Conservation (phyloP, 2,888 invertebrate species). For the Mythimna ferrago region DNA sequence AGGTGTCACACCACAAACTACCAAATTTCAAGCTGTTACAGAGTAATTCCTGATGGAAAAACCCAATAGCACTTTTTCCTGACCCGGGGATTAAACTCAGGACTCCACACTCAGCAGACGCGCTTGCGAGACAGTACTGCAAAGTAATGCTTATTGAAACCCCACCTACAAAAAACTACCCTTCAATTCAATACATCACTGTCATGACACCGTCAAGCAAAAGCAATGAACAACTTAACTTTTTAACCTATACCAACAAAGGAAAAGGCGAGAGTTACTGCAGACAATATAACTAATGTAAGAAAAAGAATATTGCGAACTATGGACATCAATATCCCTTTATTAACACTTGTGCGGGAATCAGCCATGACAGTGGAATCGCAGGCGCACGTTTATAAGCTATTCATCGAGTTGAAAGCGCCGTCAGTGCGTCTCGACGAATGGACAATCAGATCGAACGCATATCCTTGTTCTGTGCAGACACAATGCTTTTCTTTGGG, state of each 20-base stretch:
- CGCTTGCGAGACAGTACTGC: no score
- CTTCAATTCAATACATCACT: constrained; percentile 41
- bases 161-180: not conserved
- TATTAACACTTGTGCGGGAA: constrained; percentile 78
- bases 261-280: constrained; percentile 32
- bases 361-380: constrained; percentile 54
- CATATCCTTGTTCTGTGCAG: constrained; percentile 52
- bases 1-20: no score
- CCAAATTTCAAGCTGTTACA: no score
- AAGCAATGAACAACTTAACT: constrained; percentile 27
- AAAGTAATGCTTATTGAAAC: not conserved
- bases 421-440: constrained; percentile 72
- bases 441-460: constrained; percentile 72
- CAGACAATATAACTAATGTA: constrained; percentile 66
- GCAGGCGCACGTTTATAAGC: constrained; percentile 77
- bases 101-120: not conserved
- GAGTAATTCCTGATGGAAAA: no score
- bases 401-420: constrained; percentile 82
- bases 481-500: constrained; percentile 14
- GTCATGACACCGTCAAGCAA: constrained; percentile 13
- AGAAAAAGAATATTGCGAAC: constrained; percentile 65
- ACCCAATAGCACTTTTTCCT: no score
- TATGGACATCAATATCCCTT: constrained; percentile 71
- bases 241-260: constrained; percentile 42
- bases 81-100: no score